Base-by-base conservation (phyloP, 2,113 vertebrate species). In the Bostrychus sinensis region DNA sequence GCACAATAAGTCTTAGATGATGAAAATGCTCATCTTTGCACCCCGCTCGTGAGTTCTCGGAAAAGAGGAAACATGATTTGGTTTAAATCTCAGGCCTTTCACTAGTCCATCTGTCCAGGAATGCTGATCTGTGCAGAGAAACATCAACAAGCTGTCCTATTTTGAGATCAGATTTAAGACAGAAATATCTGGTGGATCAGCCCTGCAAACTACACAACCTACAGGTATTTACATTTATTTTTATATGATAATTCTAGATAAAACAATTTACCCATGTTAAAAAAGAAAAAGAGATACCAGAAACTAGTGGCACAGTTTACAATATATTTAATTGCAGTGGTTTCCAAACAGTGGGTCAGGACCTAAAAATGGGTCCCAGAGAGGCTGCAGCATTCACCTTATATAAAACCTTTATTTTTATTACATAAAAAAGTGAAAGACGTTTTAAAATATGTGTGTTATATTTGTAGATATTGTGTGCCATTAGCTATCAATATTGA, bases 31-130 rank as follows among this genome's bases (percentile, higher is more conserved):
- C 87, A 84, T 80, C 53, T 89, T 90, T 92, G 90, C 91, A 74
- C 88, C 64, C 89, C 26, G 56, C 81, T 78, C 81, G 45, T 14
- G 25, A 39, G 37, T 17, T 41, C 16, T 7, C n/a, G 11, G 30
- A 85, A 91, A 92, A 91, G 91, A 91, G 91, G 91, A 92, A 93
- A 91, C 59, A 25, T 9, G 51, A 36, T 43, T 59, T 66, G 78
- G 69, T 89, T 91, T 91, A 92, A 88, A 89, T 84, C 17, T 73
- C 56, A 70, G 73, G 43, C 19, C 69, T 86, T 89, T 86, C 74
- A 69, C 63, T 69, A 7, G 34, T 39, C 53, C 64, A 42, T 58
- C 45, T 57, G 67, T 62, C 45, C 22, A 72, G 50, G 32, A 61
- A 63, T 70, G 34, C 60, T 48, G 17, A 43, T 55, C 75, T 77